Base-by-base conservation (phyloP, 2,113 vertebrate genomes). In the Amphiprion ocellaris region DNA sequence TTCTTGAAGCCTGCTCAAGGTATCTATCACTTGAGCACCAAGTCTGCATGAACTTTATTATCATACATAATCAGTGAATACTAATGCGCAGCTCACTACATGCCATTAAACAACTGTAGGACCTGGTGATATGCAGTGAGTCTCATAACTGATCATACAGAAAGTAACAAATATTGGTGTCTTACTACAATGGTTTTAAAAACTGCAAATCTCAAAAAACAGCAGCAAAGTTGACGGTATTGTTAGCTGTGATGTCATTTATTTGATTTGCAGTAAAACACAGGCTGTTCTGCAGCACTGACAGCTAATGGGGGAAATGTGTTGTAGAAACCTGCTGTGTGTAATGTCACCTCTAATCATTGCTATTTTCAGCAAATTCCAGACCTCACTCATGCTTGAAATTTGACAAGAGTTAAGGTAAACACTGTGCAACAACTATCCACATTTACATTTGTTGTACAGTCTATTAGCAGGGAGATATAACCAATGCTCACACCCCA, bases 1-100 rank as follows among this genome's bases (percentile, higher is more conserved):
- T 23, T 46, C 24, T 58, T n/a, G 12, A 10, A 46, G 19, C 3
- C 21, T n/a, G 8, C 49, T 52, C 19, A 19, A 52, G 49, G 21
- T 52, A n/a, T 52, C 17, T 15, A 61, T 77, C 39, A 76, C 17
- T 21, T 67, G 44, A 67, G 49, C 28, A 66, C 50, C 28, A 67
- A 68, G 73, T 26, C 28, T 30, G 53, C 62, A 52, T 67, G 37
- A 0, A 39, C 54, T 39, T 23, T 16, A n/a, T 52, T 52, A n/a
- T 52, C 5, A 52, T 41, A 41, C 65, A 68, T 39, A 23, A 26
- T 52, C 49, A 21, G 1, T 10, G 19, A 52, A 52, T n/a, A 52
- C 19, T 16, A 9, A 9, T n/a, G n/a, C 49, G 10, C 17, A 52
- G 49, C 19, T 17, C 7, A n/a, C 19, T 52, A 10, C n/a, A 21